phyloP scores from a whole-genome alignment of 2,888 invertebrate species.

The Ophion obscuratus region DNA sequence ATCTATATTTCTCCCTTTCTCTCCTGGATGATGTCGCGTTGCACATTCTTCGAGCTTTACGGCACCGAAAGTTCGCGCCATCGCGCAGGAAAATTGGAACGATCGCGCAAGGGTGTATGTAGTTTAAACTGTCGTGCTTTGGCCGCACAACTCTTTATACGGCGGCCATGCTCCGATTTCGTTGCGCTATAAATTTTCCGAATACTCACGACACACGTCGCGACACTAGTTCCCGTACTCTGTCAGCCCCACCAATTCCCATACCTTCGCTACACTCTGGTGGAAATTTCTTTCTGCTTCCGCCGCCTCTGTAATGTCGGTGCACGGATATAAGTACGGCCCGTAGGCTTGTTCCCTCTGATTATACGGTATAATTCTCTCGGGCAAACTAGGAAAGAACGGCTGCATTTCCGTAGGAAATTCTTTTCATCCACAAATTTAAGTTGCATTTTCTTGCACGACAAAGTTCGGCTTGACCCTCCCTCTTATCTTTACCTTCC shows the following conservation, averaged over 20 bases:
- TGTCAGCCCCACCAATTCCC: conserved; percentile 1
- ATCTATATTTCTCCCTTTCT: conserved; percentile 14
- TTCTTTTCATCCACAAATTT: conserved; percentile 38
- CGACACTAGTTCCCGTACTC: too few species aligned
- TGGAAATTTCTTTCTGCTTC: neutral
- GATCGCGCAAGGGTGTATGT: conserved; percentile 15
- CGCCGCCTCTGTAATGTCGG: neutral
- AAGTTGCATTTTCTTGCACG: conserved; percentile 30
- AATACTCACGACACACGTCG: conserved; percentile 57
- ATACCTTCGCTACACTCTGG: neutral
- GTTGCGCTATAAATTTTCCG: conserved; percentile 57
- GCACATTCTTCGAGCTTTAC: conserved; percentile 26
- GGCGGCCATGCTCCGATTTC: conserved; percentile 32
- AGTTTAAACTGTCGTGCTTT: conserved; percentile 21
- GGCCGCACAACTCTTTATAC: neutral
- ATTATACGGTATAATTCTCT: conserved; percentile 43
- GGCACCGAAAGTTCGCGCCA: conserved; percentile 14
- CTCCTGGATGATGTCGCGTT: neutral
- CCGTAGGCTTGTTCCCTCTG: conserved; percentile 19
- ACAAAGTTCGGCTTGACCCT: neutral
- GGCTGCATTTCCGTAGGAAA: conserved; percentile 22
- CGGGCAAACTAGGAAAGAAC: conserved; percentile 18
- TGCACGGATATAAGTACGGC: neutral
- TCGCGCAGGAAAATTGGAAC: conserved; percentile 10
- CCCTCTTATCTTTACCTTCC: neutral